A percentile compares a stretch with the other conserved stretches of the same genome.
Conservation (phyloP, 2,113 vertebrate species). For the Calypte anna region DNA sequence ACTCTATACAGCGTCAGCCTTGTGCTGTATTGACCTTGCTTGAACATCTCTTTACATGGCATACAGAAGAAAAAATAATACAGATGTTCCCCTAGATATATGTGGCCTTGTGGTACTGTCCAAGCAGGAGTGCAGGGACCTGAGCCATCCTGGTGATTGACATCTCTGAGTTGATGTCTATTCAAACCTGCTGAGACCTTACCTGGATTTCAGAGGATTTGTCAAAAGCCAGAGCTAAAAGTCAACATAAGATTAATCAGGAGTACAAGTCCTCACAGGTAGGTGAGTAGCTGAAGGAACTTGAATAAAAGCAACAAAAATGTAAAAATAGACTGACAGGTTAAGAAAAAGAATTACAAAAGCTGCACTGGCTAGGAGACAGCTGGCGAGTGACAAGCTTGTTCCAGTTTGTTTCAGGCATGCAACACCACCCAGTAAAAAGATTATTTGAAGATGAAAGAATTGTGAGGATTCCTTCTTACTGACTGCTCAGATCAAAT, state of each 20-base stretch:
- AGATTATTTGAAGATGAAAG: neutral
- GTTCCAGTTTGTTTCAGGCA: constrained; percentile 1
- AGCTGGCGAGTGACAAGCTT: neutral
- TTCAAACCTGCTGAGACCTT: constrained; percentile 17
- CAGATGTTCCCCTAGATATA: neutral
- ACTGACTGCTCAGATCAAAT: neutral
- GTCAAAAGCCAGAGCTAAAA: neutral
- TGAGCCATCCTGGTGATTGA: neutral
- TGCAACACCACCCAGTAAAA: neutral
- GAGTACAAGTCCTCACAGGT: constrained; percentile 36
- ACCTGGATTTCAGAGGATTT: constrained; percentile 1
- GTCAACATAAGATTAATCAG: neutral
- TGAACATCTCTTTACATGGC: neutral
- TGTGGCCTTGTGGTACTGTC: neutral
- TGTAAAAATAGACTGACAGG: neutral
- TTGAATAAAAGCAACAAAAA: constrained; percentile 12
- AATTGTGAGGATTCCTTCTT: neutral
- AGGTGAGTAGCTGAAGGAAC: neutral
- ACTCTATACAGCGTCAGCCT: neutral
- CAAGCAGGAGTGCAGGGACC: neutral
- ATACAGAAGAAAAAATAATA: neutral
- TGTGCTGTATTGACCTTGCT: neutral
- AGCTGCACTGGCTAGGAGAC: neutral
- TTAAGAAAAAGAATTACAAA: constrained; percentile 16
- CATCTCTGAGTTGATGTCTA: neutral